Evolutionary conservation across 1,140 invertebrate genomes (phyloP).

Genomic region (Trichogramma pretiosum): DNA sequence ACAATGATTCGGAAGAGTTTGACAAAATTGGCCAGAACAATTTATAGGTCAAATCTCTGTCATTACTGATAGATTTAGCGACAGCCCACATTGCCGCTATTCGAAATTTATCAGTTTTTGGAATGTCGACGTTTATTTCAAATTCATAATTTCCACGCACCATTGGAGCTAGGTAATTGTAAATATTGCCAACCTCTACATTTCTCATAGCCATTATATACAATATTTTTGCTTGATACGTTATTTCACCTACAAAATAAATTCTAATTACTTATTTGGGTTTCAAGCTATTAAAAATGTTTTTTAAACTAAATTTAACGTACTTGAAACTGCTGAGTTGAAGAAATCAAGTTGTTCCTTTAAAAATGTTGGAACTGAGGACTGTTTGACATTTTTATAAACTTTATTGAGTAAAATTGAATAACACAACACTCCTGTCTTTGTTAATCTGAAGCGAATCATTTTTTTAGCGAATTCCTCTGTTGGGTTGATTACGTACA

Average conservation of each 20-base stretch:
- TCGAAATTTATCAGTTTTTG: conserved; percentile 4
- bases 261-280: too few species aligned
- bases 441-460: conserved; percentile 25
- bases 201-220: conserved; percentile 34
- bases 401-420: conserved; percentile 35
- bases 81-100: conserved; percentile 10
- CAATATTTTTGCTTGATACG: conserved; percentile 25
- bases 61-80: conserved; percentile 5
- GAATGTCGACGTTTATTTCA: not conserved
- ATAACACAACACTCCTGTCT: conserved; percentile 35
- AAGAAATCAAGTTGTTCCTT: conserved; percentile 24
- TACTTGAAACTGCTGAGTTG: conserved; percentile 5
- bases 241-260: conserved; percentile 23
- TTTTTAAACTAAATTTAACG: not conserved
- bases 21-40: conserved; percentile 40
- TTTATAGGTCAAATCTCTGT: conserved; percentile 19
- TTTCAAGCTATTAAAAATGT: not conserved
- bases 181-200: conserved; percentile 22
- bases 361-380: not conserved
- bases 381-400: conserved; percentile 19
- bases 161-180: conserved; percentile 25
- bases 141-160: conserved; percentile 20
- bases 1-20: conserved; percentile 26
- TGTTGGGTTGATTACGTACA: conserved; percentile 31
- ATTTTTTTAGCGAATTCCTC: conserved; percentile 34